Percentiles rank a stretch among this genome's conserved stretches.
Evolutionary conservation across 2,888 invertebrate genomes (phyloP).

Genomic region (Trichopria drosophilae): DNA sequence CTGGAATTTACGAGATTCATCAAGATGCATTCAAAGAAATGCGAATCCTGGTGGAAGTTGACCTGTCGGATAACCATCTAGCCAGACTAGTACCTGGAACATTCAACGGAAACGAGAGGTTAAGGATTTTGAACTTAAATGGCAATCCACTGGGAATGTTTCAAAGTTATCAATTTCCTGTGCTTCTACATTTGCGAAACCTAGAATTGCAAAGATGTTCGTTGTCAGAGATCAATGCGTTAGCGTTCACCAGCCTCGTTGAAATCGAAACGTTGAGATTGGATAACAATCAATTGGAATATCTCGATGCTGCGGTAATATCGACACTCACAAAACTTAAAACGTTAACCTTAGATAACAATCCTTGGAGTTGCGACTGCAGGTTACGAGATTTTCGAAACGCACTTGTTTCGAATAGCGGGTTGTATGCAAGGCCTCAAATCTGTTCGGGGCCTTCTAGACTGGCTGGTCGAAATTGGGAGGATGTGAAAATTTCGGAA

Average conservation of each 20-base stretch:
- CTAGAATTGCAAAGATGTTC: constrained; percentile 81
- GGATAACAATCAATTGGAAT: constrained; percentile 77
- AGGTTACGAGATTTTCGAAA: constrained; percentile 79
- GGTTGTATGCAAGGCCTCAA: constrained; percentile 75
- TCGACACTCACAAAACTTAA: constrained; percentile 77
- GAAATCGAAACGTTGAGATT: constrained; percentile 77
- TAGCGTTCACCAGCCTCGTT: constrained; percentile 76
- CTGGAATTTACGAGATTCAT: constrained; percentile 76
- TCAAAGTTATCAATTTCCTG: constrained; percentile 78
- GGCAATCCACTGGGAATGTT: constrained; percentile 80
- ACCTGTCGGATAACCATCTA: constrained; percentile 81
- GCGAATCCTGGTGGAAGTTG: constrained; percentile 83
- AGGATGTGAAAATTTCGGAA: constrained; percentile 71
- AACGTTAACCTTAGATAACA: constrained; percentile 78
- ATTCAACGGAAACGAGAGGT: constrained; percentile 81
- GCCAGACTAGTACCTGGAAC: constrained; percentile 75
- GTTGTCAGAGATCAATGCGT: constrained; percentile 72
- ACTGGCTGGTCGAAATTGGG: constrained; percentile 75
- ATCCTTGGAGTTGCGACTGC: constrained; percentile 91
- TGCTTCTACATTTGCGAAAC: constrained; percentile 76
- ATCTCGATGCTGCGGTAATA: constrained; percentile 69
- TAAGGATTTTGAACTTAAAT: constrained; percentile 76
- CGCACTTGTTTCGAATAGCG: constrained; percentile 70
- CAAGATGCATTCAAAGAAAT: constrained; percentile 84
- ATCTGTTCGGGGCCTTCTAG: constrained; percentile 73